A percentile compares a stretch with the other conserved stretches of the same genome.
These are phyloP conservation scores for Yoshiicerus persimilis DNA, from an alignment of 1,140 invertebrate genomes.

Conservation along the genomic window DNA sequence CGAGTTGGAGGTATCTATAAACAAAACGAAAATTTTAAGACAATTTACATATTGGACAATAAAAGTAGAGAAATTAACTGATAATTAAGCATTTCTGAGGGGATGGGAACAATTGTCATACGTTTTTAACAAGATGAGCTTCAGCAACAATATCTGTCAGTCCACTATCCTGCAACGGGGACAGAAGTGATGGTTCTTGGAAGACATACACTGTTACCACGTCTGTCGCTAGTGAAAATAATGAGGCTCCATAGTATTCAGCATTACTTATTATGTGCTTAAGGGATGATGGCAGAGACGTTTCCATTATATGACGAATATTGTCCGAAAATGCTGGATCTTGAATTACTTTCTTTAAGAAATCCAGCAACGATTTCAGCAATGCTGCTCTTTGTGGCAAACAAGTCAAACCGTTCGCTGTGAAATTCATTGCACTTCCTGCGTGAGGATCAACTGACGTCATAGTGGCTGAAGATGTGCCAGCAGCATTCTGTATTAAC, in stretches of 20 bases:
- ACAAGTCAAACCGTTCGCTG: slow-evolving; percentile 58
- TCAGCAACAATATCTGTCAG: slow-evolving; percentile 87
- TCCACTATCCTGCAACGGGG: slow-evolving; percentile 82
- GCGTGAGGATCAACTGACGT: not conserved
- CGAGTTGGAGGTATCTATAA: slow-evolving; percentile 76
- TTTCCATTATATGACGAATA: slow-evolving; percentile 89
- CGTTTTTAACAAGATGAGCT: slow-evolving; percentile 83
- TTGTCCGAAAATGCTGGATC: slow-evolving; percentile 78
- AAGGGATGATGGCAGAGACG: slow-evolving; percentile 75
- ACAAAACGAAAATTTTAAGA: not conserved
- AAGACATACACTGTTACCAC: slow-evolving; percentile 91
- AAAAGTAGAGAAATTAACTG: too few species aligned
- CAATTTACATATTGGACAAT: not conserved
- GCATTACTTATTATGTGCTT: slow-evolving; percentile 91
- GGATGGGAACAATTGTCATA: slow-evolving; percentile 51
- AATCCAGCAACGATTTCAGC: slow-evolving; percentile 86
- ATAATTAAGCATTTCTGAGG: too few species aligned
- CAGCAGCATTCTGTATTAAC: not conserved
- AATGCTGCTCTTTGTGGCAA: slow-evolving; percentile 81
- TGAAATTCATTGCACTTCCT: slow-evolving; percentile 33
- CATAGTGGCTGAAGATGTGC: not conserved
- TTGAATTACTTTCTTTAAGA: slow-evolving; percentile 82
- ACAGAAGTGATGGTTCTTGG: slow-evolving; percentile 85
- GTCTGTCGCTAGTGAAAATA: slow-evolving; percentile 86
- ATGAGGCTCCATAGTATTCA: slow-evolving; percentile 86